These are phyloP conservation scores for Halotydeus destructor DNA, from an alignment of 1,140 invertebrate species.

Conservation along the genomic window DNA sequence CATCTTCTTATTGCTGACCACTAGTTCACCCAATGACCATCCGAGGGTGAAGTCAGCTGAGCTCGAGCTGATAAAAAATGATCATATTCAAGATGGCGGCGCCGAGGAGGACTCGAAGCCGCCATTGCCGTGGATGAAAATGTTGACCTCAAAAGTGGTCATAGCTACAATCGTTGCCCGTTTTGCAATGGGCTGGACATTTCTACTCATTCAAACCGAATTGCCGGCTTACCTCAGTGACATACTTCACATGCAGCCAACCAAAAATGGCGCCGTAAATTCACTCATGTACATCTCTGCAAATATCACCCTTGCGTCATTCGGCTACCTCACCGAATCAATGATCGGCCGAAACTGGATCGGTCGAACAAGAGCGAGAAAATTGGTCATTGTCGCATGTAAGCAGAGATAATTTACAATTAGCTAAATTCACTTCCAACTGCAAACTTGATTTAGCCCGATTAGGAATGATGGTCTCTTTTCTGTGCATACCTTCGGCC, in stretches of 20 bases:
- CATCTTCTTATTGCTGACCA: no score
- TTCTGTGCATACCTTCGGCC: neutral
- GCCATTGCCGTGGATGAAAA: slow-evolving; percentile 44
- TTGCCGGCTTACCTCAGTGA: slow-evolving; percentile 34
- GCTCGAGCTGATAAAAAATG: no score
- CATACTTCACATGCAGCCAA: slow-evolving; percentile 28
- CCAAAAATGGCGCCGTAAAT: neutral
- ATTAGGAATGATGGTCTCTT: neutral
- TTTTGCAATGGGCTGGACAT: slow-evolving; percentile 72
- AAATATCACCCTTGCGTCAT: neutral
- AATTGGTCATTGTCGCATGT: neutral
- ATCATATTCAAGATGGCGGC: no score
- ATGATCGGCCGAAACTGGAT: neutral
- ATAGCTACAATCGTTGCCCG: slow-evolving; percentile 80
- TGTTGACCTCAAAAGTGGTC: slow-evolving; percentile 58
- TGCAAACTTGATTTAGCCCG: neutral
- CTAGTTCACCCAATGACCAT: no score
- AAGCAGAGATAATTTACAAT: neutral
- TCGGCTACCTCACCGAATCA: neutral
- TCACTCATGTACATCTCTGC: neutral
- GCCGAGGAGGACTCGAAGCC: neutral
- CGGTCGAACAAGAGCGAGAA: neutral
- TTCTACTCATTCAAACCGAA: slow-evolving; percentile 79
- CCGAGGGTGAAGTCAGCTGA: no score
- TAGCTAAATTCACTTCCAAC: neutral